Evolutionary conservation across 2,888 invertebrate genomes (phyloP), one percentile per base, ranked within the genome.

Genomic region (Meandrusa payeni): DNA sequence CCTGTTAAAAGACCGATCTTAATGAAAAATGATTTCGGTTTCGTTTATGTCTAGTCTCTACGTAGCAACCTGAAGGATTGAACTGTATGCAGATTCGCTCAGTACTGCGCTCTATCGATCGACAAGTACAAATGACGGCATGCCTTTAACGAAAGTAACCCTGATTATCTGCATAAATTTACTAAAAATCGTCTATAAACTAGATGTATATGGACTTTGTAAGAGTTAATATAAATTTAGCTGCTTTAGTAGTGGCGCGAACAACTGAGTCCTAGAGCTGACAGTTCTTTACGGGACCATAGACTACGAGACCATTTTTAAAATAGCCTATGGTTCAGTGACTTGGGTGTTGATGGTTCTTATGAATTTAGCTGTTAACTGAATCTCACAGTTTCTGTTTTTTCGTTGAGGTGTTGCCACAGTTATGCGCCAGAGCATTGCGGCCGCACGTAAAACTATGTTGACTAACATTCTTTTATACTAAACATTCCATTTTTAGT

Each of bases 61-160:
- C 69, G 64, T 69, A 67, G 68, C 43, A 66, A 69, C 59, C 68
- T 59, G 56, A 51, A 44, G 52, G 64, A 63, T 59, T 64, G 67
- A 70, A 70, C 69, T 73, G 62, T 69, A 67, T 67, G 61, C 61
- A 59, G 32, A 38, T 43, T 74, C 69, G 64, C 61, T 64, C 66
- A 61, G 59, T 63, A 62, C 68, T 72, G 69, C 70, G 67, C 75
- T 76, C 69, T 64, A 57, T 69, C 56, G 61, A 69, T 73, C 65
- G 66, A 76, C 77, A 85, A 86, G 86, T 86, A 85, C 85, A 86
- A 85, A 69, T 66, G 59, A 72, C 69, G 71, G 73, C 80, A 80
- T 76, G 72, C 75, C 76, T 78, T 77, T 68, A 61, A 67, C 61
- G 53, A 60, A 66, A 68, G 55, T 64, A 68, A 66, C 64, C 59